Evolutionary conservation across 1,140 invertebrate genomes (phyloP).

Genomic region (Ylistrum balloti): DNA sequence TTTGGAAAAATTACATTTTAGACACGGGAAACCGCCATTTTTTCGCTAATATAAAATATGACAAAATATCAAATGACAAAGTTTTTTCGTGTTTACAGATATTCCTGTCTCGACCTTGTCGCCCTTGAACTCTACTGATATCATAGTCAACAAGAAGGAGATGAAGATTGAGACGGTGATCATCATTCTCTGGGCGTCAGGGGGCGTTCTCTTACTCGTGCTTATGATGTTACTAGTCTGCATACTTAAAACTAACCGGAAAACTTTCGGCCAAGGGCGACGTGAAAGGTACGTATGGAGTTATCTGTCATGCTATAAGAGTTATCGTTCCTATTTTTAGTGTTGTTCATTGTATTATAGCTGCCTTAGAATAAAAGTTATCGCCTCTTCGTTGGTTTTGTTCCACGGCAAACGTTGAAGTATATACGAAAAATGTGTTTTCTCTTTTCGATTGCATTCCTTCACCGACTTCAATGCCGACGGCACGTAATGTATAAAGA

Average conservation of each 20-base stretch:
- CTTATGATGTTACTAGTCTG: slow-evolving; percentile 55
- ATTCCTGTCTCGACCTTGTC: slow-evolving; percentile 36
- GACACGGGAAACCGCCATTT: too few species aligned
- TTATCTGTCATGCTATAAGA: neutral
- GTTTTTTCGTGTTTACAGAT: neutral
- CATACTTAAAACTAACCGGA: slow-evolving; percentile 57
- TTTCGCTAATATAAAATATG: too few species aligned
- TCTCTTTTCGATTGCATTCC: too few species aligned
- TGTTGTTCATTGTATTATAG: too few species aligned
- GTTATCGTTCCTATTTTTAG: neutral
- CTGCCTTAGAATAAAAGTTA: too few species aligned
- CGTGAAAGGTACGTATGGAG: neutral
- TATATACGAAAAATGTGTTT: too few species aligned
- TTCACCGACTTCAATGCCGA: too few species aligned
- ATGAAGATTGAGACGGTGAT: slow-evolving; percentile 60
- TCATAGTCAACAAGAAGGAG: slow-evolving; percentile 55
- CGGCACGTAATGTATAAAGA: too few species aligned
- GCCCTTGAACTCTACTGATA: slow-evolving; percentile 56
- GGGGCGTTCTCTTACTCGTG: slow-evolving; percentile 53
- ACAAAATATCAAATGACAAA: too few species aligned
- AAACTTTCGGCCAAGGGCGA: slow-evolving; percentile 39
- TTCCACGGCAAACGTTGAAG: too few species aligned
- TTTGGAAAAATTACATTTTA: too few species aligned
- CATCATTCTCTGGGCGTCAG: slow-evolving; percentile 60
- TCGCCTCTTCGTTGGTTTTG: too few species aligned